Evolutionary conservation across 1,140 invertebrate genomes (phyloP), one percentile per base, ranked within the genome.

Genomic region (Drosophila pachea): DNA sequence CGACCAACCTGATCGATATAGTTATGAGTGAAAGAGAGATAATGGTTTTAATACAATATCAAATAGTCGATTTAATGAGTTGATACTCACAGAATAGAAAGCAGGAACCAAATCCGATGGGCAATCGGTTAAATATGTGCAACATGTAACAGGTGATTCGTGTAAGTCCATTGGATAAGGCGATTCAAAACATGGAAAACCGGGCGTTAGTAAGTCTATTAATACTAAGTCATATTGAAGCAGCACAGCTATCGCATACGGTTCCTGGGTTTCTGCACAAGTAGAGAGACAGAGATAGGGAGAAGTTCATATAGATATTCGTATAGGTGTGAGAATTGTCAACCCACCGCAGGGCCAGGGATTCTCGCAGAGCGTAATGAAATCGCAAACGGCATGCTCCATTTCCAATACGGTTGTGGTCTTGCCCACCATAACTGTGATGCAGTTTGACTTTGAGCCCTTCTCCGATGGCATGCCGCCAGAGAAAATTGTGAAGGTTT

Each of bases 141-240:
- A 98, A 91, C 95, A 97, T 49, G 98, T 99, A 60, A 99, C 97
- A 35, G 97, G 95, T 56, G 97, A 98, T 91, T 99, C 98, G 91
- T 99, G 98, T 73, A 99, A 93, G 91, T 99, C 98, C 97, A 99
- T 99, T 43, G 98, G 96, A 92, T 99, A 99, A 47, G 98, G 99
- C 92, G 99, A 99, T 91, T 99, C 97, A 91, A 99, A 98, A 90
- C 97, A 98, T 11, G 98, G 98, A 92, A 99, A 99, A 87, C 98
- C 98, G 49, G 94, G 93, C 43, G 96, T 95, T 88, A 95, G 93
- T 76, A 99, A 92, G 91, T 99, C 98, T 89, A 99, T 97, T 72
- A 99, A 95, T 83, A 99, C 97, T 87, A 99, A 92, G 91, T 99
- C 98, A 92, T 98, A 98, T 91, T 98, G 97, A 73, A 99, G 93